Evolutionary conservation across 2,888 invertebrate genomes (phyloP), one percentile per base, ranked within the genome.

Genomic region (Melieria omissa): DNA sequence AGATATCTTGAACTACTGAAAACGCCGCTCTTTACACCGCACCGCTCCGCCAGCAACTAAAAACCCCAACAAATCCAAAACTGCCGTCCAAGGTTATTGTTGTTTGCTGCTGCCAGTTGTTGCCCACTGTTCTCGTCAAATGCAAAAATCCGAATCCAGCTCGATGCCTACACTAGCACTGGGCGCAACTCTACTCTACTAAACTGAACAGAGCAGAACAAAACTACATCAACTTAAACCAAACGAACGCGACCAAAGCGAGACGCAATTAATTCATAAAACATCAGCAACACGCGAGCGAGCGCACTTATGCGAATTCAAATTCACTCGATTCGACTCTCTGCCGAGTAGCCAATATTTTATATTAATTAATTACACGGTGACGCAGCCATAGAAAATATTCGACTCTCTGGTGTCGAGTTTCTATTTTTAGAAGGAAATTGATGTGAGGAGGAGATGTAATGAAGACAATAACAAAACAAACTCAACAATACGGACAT

Each of bases 351-450:
- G 9, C 29, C 14, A 10, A 8, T 10, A 65, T 55, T 61, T 70
- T 60, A 65, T 74, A 74, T 73, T 74, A 74, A 74, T 74, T 75
- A 75, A 72, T 75, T 75, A 75, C 77, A 72, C 72, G 70, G 73
- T 76, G 76, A 78, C 74, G 77, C 72, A 74, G 75, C 71, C 46
- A 61, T 60, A 64, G 65, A 73, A 74, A 74, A 73, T 71, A 64
- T 52, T 52, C 52, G 14, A 52, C 14, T 5, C 5, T 52, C 14
- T 5, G 14, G 8, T 52, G 16, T 58, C 5, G 58, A 58, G 16
- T 14, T 58, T 58, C 58, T 58, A 58, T 58, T 58, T 58, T 16
- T 58, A 58, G 58, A 58, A 58, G 6, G 29, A 29, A 5, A 58
- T 10, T 10, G 16, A 5, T 52, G 52, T n/a, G 52, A 49, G 9